These are phyloP conservation scores for Bovichtus variegatus DNA, from an alignment of 2,797 vertebrate genomes.

Conservation along the genomic window DNA sequence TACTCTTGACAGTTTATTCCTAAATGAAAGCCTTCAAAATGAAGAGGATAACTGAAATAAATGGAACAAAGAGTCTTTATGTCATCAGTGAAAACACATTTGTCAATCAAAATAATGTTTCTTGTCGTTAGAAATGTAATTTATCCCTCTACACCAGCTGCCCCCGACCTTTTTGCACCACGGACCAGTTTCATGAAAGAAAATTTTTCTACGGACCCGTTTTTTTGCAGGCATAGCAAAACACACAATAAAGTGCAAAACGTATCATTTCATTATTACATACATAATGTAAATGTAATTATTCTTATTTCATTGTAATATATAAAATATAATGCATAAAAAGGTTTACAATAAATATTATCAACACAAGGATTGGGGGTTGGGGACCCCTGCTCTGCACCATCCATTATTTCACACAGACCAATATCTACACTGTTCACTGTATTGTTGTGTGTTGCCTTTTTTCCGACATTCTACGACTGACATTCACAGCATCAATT, in stretches of 20 bases:
- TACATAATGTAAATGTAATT: no score
- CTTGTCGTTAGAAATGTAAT: constrained; percentile 14
- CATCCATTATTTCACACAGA: constrained; percentile 16
- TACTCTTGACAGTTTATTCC: constrained; percentile 54
- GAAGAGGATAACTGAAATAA: constrained; percentile 12
- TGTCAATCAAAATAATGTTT: constrained; percentile 47
- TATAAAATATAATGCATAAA: no score
- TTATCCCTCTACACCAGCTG: constrained; percentile 23
- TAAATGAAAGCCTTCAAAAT: constrained; percentile 43
- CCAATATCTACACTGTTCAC: constrained; percentile 3
- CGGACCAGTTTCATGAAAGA: no score
- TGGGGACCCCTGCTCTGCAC: no score
- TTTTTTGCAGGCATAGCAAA: no score
- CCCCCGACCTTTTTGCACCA: no score
- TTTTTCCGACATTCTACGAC: constrained; percentile 48
- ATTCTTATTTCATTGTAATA: no score
- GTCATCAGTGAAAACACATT: constrained; percentile 33
- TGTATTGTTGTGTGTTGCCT: constrained; percentile 49
- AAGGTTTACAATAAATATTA: no score
- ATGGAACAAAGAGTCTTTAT: constrained; percentile 36
- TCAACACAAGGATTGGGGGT: no score
- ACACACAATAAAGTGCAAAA: no score
- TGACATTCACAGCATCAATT: constrained; percentile 61
- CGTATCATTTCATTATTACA: no score
- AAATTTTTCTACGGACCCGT: no score